Conservation (phyloP, 92 coral and sea anemone genomes). For the Parazoanthus atlanticus region DNA sequence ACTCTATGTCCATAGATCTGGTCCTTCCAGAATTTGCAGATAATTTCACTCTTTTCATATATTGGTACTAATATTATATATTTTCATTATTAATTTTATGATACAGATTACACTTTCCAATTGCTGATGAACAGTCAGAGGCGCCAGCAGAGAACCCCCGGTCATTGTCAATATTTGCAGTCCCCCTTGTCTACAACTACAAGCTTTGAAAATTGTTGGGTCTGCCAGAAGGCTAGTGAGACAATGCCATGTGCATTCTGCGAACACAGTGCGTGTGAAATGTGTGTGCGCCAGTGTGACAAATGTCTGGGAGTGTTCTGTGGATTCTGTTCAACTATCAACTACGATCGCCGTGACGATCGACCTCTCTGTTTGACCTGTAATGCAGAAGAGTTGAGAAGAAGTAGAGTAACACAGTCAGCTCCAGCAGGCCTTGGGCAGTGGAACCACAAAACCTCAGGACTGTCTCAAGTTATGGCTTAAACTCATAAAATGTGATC, state of each 20-base stretch:
- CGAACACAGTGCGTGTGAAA: constrained; percentile 83
- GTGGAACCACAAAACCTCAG: background rate
- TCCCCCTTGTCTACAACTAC: constrained; percentile 32
- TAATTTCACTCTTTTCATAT: background rate
- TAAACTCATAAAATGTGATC: background rate
- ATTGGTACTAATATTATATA: too few species aligned
- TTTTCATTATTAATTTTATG: background rate
- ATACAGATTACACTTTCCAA: constrained; percentile 66
- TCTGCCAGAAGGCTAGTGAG: constrained; percentile 74
- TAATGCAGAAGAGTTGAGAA: constrained; percentile 71
- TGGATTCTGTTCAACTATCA: constrained; percentile 80
- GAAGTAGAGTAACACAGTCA: constrained; percentile 1
- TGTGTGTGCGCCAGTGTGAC: constrained; percentile 89
- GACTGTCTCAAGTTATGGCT: constrained; percentile 23
- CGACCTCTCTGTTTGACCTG: constrained; percentile 83
- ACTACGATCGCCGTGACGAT: constrained; percentile 77
- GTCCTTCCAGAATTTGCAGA: too few species aligned
- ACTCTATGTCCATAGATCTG: too few species aligned
- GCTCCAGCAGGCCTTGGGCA: constrained; percentile 5
- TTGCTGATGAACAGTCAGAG: constrained; percentile 75
- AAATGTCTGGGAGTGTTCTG: constrained; percentile 89
- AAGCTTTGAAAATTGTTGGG: constrained; percentile 69
- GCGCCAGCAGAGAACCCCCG: constrained; percentile 26
- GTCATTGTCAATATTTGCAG: constrained; percentile 27
- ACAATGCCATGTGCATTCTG: constrained; percentile 86